Base-by-base conservation (phyloP, 2,113 vertebrate species). In the Sula dactylatra region DNA sequence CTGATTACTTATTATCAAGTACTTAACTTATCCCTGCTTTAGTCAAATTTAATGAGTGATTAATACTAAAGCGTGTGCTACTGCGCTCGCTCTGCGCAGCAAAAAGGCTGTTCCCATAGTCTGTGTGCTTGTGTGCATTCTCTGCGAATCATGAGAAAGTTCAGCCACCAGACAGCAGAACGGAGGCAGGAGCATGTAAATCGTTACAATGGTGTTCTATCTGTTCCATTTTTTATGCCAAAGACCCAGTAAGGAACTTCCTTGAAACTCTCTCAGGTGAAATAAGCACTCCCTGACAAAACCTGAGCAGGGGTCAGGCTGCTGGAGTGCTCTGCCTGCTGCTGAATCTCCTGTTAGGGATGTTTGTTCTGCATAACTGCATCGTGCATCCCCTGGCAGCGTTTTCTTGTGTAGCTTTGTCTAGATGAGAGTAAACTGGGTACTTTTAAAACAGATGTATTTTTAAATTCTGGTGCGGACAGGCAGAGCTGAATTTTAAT, bases 311-410 rank as follows among this genome's bases (percentile, higher is more conserved):
- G 38, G 59, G 6, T 80, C 47, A 91, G 66, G 72, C 74, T 81
- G 52, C 54, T 80, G 66, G 73, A 72, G 49, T 19, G 59, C 67
- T 92, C 55, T 91, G 64, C 44, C 59, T 67, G 55, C 83, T 71
- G 83, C 76, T 81, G 56, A 94, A 45, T 61, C 71, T 73, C 59
- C 67, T 15, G 21, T 61, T 49, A 59, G 65, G 61, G 80, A 38
- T 84, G 79, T 93, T 91, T 96, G 78, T 86, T 95, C 84, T 83
- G 54, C 82, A 89, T 26, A 92, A 89, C 93, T 58, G 54, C 11
- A 65, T 79, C 5, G 4, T 25, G 44, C 42, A 65, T 42, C 44
- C 62, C 64, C 72, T 82, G 72, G 59, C 80, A 86, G 92, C 86
- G 74, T 97, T 92, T 91, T 87, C 90, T 97, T 85, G 55, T 67